Percentiles rank a stretch among this genome's conserved stretches.
phyloP scores from a whole-genome alignment of 2,888 invertebrate genomes.

The Eupeodes latifasciatus region DNA sequence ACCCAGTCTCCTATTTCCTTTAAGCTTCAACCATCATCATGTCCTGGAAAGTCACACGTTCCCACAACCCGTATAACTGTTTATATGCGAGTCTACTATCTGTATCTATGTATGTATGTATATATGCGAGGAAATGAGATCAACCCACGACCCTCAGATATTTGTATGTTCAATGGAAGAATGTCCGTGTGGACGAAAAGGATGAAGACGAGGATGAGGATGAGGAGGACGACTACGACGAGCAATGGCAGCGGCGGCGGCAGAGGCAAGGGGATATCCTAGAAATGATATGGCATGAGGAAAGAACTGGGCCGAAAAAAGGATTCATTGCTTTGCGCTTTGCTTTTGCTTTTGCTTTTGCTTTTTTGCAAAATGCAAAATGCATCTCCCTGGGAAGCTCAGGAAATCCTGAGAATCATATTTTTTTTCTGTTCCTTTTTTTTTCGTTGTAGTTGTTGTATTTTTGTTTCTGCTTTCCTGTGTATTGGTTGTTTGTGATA shows the following conservation, averaged over 20 bases:
- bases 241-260: background rate
- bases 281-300: slow-evolving; percentile 2
- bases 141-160: slow-evolving; percentile 68
- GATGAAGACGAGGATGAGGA: background rate
- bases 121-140: slow-evolving; percentile 66
- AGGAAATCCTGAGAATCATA: slow-evolving; percentile 66
- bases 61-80: slow-evolving; percentile 26
- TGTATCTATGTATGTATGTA: background rate
- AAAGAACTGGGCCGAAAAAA: slow-evolving; percentile 69
- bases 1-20: slow-evolving; percentile 55
- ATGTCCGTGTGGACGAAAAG: background rate
- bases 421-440: slow-evolving; percentile 31
- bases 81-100: background rate
- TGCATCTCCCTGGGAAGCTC: slow-evolving; percentile 71
- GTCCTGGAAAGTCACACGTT: slow-evolving; percentile 66
- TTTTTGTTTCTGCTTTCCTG: slow-evolving; percentile 14
- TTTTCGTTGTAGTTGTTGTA: slow-evolving; percentile 12
- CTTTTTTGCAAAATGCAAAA: slow-evolving; percentile 56
- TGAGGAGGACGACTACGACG: background rate
- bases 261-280: background rate
- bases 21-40: slow-evolving; percentile 29
- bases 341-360: slow-evolving; percentile 12
- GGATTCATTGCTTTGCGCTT: slow-evolving; percentile 59
- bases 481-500: slow-evolving; percentile 48
- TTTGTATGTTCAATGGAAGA: slow-evolving; percentile 39